A percentile compares a stretch with the other conserved stretches of the same genome.
phyloP scores from a whole-genome alignment of 2,888 invertebrate genomes.

The Cephus sareptanus region DNA sequence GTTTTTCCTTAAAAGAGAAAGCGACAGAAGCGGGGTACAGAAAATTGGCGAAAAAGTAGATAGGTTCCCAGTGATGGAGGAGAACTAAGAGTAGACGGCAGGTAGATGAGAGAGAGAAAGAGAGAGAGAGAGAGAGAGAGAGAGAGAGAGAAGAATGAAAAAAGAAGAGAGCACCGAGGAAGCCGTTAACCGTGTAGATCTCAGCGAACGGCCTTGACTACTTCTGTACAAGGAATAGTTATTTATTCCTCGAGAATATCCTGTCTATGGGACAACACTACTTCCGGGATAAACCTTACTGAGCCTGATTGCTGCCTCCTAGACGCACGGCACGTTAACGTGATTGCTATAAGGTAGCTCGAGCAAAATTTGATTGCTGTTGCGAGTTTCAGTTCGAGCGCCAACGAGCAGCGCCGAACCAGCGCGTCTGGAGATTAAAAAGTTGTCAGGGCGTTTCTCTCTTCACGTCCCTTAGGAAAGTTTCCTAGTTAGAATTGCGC shows the following conservation, averaged over 20 bases:
- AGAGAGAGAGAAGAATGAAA: background rate
- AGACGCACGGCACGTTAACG: background rate
- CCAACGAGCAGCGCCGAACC: background rate
- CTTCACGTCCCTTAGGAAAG: conserved; percentile 26
- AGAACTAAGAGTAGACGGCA: no score
- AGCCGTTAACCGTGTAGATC: background rate
- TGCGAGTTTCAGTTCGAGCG: background rate
- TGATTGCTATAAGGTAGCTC: conserved; percentile 10
- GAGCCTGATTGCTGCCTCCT: no score
- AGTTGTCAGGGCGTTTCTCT: conserved; percentile 42
- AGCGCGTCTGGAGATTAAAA: conserved; percentile 46
- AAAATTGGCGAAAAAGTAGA: no score
- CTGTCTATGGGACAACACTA: no score
- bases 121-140: no score
- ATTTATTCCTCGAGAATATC: no score
- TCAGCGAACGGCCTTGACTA: background rate
- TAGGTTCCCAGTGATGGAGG: no score
- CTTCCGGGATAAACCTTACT: no score
- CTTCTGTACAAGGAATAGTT: background rate
- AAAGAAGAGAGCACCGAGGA: background rate
- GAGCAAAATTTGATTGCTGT: conserved; percentile 26
- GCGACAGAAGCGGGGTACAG: no score
- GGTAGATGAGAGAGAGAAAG: no score
- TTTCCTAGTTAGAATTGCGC: conserved; percentile 51
- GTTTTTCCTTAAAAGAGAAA: no score